Base-by-base conservation (phyloP, 2,113 vertebrate species). In the Petrocephalus zakoni region DNA sequence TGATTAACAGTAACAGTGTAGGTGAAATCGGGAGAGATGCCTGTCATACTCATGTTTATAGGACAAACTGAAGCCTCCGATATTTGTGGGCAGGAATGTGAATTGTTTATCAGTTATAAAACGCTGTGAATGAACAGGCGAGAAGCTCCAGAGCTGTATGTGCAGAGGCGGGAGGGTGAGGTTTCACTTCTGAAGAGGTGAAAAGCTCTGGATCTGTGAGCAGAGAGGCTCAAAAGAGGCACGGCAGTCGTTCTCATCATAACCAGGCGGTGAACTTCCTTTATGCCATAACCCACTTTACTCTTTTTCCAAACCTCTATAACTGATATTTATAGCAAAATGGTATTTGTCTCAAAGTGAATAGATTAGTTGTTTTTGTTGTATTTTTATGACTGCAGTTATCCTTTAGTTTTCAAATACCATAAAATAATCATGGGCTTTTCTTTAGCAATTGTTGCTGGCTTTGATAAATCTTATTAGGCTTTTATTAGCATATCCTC, bases 391-490 rank as follows among this genome's bases (percentile, higher is more conserved):
- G 17, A 53, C 47, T 52, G 83, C n/a, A 13, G 47, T 49, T 83
- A 49, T 47, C 42, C 21, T 11, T 13, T 83, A 3, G 22, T 85
- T 53, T 85, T 85, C 22, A 19, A 22, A 85, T 53, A 52, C 21
- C 49, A 49, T 49, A 82, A 53, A 52, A 34, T 52, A 53, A 85
- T 85, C 83, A 53, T 7, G 2, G 15, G n/a, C 17, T 29, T 34
- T 52, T 49, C 49, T 29, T 55, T 17, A 34, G 25, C 84, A 55
- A 15, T 56, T 19, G 52, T 53, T 37, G 52, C 51, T n/a, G 49
- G 84, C 84, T 55, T 86, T 55, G 51, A 53, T 86, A 55, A 34
- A 86, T 55, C 52, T 55, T 55, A 86, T 85, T 51, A 85, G 49
- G 21, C 51, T n/a, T 47, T 53, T 53, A 53, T 85, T 85, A 49